Percentiles rank a stretch among this genome's conserved stretches.
Evolutionary conservation across 1,140 invertebrate species (phyloP).

Genomic region (Brachionus angularis): DNA sequence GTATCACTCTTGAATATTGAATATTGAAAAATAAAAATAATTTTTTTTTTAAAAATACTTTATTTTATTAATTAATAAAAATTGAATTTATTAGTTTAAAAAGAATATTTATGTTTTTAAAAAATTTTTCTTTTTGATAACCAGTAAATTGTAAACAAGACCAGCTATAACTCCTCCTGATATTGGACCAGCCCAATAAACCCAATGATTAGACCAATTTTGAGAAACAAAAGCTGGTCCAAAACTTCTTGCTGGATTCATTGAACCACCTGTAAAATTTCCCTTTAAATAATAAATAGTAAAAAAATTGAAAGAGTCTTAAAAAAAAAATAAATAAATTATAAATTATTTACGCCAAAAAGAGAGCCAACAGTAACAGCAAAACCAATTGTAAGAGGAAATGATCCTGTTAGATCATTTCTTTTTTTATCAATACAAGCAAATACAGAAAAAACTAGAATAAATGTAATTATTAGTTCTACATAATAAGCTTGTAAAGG

Average conservation of each 20-base stretch:
- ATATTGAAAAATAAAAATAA: too few relatives aligned
- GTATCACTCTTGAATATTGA: too few relatives aligned
- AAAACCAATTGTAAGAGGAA: conserved; percentile 80
- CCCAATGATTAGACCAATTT: conserved; percentile 83
- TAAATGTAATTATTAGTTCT: conserved; percentile 79
- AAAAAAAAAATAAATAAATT: background rate
- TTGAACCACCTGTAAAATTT: conserved; percentile 60
- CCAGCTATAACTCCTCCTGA: conserved; percentile 52
- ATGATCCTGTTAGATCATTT: conserved; percentile 75
- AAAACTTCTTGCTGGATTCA: conserved; percentile 82
- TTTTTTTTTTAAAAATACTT: too few relatives aligned
- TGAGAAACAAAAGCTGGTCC: conserved; percentile 83
- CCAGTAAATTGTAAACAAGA: conserved; percentile 47
- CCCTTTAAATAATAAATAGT: too few relatives aligned
- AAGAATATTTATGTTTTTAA: background rate
- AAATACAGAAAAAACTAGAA: conserved; percentile 79
- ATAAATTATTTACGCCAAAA: conserved; percentile 61
- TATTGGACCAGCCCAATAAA: conserved; percentile 57
- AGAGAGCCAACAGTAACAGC: conserved; percentile 74
- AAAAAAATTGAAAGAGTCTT: background rate
- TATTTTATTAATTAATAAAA: too few relatives aligned
- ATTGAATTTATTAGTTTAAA: too few relatives aligned
- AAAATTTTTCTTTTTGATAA: background rate
- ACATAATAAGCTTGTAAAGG: conserved; percentile 70
- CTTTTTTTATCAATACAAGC: conserved; percentile 74